Percentiles rank a stretch among this genome's conserved stretches.
These are phyloP conservation scores for Drosophila bifasciata DNA, from an alignment of 1,140 invertebrate genomes.

Conservation along the genomic window DNA sequence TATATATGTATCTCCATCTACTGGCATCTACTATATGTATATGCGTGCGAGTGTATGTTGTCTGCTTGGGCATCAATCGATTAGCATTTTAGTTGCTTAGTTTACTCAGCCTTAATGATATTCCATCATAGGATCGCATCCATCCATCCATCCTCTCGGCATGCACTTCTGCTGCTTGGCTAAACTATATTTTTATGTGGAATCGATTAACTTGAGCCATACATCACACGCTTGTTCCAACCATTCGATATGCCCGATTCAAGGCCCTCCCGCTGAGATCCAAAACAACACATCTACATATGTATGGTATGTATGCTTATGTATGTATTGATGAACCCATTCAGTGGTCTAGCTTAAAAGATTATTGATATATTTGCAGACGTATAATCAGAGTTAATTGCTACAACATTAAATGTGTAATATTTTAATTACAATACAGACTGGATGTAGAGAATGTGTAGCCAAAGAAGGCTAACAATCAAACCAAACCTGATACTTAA, in stretches of 20 bases:
- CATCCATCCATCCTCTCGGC: slow-evolving; percentile 6
- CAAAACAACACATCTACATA: neutral
- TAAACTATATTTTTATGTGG: slow-evolving; percentile 57
- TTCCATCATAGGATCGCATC: slow-evolving; percentile 37
- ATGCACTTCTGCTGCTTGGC: slow-evolving; percentile 51
- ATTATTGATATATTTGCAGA: no score
- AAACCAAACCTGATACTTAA: no score
- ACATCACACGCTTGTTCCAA: slow-evolving; percentile 56
- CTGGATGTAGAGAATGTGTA: no score
- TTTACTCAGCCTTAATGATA: slow-evolving; percentile 64
- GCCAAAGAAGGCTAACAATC: no score
- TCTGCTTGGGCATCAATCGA: slow-evolving; percentile 55
- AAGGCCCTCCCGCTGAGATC: slow-evolving; percentile 31
- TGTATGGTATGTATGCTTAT: no score
- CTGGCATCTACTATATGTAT: no score
- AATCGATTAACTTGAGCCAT: slow-evolving; percentile 52
- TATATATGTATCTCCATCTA: slow-evolving; percentile 11
- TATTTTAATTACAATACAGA: no score
- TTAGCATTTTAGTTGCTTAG: slow-evolving; percentile 64
- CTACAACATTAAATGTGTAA: no score
- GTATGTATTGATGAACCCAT: no score
- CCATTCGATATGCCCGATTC: slow-evolving; percentile 48
- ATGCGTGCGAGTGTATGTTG: slow-evolving; percentile 10
- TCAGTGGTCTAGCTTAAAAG: no score
- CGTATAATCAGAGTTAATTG: no score